Base-by-base conservation (phyloP, 2,797 vertebrate species). In the Galago senegalensis region DNA sequence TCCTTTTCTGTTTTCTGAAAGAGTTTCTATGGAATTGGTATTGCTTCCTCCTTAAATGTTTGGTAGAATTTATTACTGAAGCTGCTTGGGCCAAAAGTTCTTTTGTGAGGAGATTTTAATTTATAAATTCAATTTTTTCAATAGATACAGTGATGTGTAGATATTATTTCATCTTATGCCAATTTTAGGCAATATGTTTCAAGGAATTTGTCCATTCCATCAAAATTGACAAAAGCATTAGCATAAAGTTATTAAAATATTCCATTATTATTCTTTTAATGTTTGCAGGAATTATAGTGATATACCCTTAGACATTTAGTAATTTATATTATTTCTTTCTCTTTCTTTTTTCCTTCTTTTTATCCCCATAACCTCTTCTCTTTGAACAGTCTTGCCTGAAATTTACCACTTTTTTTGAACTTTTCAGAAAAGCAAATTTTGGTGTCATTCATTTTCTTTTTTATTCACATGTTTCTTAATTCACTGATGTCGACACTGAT, bases 181-280 rank as follows among this genome's bases (percentile, higher is more conserved):
- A 69, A 16, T 92, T 86, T 87, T 65, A 94, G 90, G 31, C 58
- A 34, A 13, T 49, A 56, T 75, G 93, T 92, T 88, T 46, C 13
- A 83, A 94, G 13, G 23, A 73, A 89, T 73, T 83, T 92, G 14
- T 84, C 43, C 5, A 76, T 93, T 94, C 94, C 65, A 83, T 58
- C 34, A 49, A 60, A 70, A 82, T 80, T 65, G 17, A 77, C 53
- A 25, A 67, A 95, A 72, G 25, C 65, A n/a, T 88, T 86, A 80
- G 2, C 8, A 69, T 27, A 83, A 93, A 60, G 8, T 63, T 93
- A 31, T 69, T 86, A 89, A 95, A 58, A 75, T 79, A 56, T 58
- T 82, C 11, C 14, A 69, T 90, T 87, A 43, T 34, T 58, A 37
- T 34, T 58, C 37, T 97, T 84, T 83, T 49, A 87, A 70, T 61